These are phyloP conservation scores for Pygoscelis antarcticus DNA, from an alignment of 2,113 vertebrate species.

Conservation along the genomic window DNA sequence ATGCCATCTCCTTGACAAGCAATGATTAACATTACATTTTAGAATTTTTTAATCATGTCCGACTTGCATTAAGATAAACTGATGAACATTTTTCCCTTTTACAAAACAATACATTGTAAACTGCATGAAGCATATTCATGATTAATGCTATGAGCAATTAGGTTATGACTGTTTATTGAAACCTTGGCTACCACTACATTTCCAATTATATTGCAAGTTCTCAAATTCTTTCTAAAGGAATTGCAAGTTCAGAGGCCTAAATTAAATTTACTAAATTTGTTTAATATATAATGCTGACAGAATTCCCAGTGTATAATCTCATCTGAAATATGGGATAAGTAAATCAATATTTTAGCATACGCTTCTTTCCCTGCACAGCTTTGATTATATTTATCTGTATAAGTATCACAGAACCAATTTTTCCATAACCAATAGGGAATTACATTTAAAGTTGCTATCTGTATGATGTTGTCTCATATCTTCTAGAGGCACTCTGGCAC, in stretches of 20 bases:
- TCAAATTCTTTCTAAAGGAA: neutral
- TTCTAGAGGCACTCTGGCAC: neutral
- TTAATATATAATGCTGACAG: neutral
- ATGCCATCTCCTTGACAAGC: neutral
- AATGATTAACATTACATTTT: neutral
- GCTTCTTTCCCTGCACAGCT: neutral
- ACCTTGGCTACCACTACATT: neutral
- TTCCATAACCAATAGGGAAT: neutral
- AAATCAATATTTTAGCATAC: neutral
- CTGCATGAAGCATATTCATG: neutral
- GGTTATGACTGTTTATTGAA: neutral
- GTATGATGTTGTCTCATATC: neutral
- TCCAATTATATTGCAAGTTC: neutral
- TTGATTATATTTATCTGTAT: neutral
- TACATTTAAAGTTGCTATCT: neutral
- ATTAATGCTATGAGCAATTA: neutral
- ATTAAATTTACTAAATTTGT: neutral
- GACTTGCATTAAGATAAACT: neutral
- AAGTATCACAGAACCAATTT: neutral
- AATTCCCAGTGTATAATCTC: neutral
- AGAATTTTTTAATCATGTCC: neutral
- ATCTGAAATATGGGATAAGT: neutral
- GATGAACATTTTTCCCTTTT: neutral
- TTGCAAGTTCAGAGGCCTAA: neutral
- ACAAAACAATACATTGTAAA: neutral